These are phyloP conservation scores for Maniola jurtina DNA, from an alignment of 1,140 invertebrate genomes.

Conservation along the genomic window DNA sequence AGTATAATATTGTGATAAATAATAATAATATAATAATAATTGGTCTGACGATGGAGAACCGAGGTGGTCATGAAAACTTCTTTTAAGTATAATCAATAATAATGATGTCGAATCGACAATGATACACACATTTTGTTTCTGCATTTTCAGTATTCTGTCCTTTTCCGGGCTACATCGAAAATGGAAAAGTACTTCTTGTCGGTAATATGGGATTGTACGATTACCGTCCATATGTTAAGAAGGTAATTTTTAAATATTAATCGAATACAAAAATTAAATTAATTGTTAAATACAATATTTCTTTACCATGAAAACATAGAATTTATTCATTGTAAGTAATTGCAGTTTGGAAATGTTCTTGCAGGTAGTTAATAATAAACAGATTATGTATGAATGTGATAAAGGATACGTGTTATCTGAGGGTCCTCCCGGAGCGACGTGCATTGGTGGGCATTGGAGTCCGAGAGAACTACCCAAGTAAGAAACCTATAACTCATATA, in stretches of 20 bases:
- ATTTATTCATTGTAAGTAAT: too few relatives aligned
- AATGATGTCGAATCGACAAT: background rate
- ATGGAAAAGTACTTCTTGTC: slow-evolving; percentile 95
- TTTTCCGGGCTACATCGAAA: slow-evolving; percentile 93
- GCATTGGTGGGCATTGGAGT: slow-evolving; percentile 93
- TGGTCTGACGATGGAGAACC: too few relatives aligned
- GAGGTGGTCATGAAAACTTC: too few relatives aligned
- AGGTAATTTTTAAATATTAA: slow-evolving; percentile 77
- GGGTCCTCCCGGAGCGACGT: slow-evolving; percentile 95
- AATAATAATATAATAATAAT: too few relatives aligned
- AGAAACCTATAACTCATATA: slow-evolving; percentile 10
- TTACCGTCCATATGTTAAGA: slow-evolving; percentile 96
- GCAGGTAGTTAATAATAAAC: slow-evolving; percentile 92
- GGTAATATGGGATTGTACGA: slow-evolving; percentile 99
- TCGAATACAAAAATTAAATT: background rate
- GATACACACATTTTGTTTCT: background rate
- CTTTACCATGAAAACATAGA: too few relatives aligned
- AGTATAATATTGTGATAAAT: too few relatives aligned
- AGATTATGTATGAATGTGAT: slow-evolving; percentile 98
- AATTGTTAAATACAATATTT: background rate
- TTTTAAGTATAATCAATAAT: background rate
- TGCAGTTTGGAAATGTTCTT: slow-evolving; percentile 18
- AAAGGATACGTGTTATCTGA: slow-evolving; percentile 92
- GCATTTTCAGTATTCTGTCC: slow-evolving; percentile 90
- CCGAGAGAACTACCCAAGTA: slow-evolving; percentile 87